Conservation (phyloP, 1,140 invertebrate species). For the Prorops nasuta region DNA sequence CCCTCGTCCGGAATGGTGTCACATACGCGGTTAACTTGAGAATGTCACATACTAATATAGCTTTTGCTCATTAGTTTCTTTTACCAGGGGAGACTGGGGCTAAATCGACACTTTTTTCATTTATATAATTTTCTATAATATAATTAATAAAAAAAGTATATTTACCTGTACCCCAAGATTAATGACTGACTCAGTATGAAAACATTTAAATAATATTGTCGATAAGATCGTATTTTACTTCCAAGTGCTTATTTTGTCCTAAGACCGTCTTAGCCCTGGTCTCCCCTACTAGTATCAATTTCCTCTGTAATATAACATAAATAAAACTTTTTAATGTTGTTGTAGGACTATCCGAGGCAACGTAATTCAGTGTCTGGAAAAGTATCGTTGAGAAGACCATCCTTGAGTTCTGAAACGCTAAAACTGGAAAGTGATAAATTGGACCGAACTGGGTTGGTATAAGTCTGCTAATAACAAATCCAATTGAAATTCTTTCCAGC, state of each 20-base stretch:
- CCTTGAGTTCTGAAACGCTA: constrained; percentile 40
- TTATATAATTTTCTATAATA: too few species aligned
- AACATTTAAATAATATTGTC: neutral
- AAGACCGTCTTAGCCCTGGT: too few species aligned
- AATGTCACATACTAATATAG: too few species aligned
- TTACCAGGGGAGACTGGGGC: too few species aligned
- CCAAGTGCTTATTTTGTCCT: too few species aligned
- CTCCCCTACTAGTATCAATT: too few species aligned
- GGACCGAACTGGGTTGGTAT: constrained; percentile 44
- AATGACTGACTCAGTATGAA: neutral
- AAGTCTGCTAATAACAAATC: neutral
- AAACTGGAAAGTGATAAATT: constrained; percentile 43
- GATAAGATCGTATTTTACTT: neutral
- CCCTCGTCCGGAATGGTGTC: too few species aligned
- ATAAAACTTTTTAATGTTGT: constrained; percentile 7
- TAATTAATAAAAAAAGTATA: neutral
- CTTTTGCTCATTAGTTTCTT: too few species aligned
- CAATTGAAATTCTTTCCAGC: neutral
- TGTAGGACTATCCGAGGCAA: constrained; percentile 39
- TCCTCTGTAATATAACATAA: constrained; percentile 1
- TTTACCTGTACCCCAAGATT: neutral
- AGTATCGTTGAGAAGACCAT: constrained; percentile 43
- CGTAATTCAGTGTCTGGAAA: constrained; percentile 48
- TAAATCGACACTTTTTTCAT: too few species aligned
- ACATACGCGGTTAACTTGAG: too few species aligned